Evolutionary conservation across 2,113 vertebrate species (phyloP).

Genomic region (Neolamprologus brichardi): DNA sequence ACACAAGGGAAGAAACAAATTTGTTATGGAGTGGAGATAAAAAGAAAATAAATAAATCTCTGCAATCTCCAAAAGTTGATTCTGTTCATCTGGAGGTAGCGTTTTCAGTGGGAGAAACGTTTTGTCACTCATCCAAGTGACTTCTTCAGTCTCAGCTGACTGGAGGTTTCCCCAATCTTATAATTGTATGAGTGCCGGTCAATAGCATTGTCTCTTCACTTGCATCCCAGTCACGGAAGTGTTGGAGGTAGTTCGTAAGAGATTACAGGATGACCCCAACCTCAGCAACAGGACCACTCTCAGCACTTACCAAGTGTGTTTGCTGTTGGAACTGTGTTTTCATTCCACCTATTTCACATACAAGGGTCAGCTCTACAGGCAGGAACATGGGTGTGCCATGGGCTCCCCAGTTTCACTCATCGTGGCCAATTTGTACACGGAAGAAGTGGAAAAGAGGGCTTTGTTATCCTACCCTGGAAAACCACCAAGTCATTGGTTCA

Average conservation of each 20-base stretch:
- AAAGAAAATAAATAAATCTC: neutral
- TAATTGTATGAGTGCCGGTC: neutral
- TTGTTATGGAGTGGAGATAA: neutral
- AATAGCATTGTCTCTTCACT: neutral
- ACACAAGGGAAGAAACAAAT: neutral
- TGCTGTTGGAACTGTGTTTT: accelerated
- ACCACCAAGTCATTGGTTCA: too few relatives aligned
- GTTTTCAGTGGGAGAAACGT: neutral
- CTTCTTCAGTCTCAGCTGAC: neutral
- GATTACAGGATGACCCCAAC: accelerated
- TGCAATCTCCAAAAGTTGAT: neutral
- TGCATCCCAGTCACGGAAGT: neutral
- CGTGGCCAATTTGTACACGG: too few relatives aligned
- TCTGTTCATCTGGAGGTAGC: neutral
- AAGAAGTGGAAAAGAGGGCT: too few relatives aligned
- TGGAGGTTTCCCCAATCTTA: neutral
- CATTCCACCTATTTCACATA: accelerated
- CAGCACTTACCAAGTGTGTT: neutral
- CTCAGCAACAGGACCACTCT: neutral
- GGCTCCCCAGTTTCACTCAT: accelerated
- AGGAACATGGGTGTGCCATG: neutral
- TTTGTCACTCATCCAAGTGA: neutral
- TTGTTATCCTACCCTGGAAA: too few relatives aligned
- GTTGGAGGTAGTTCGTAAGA: accelerated
- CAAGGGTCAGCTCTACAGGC: accelerated